Base-by-base conservation (phyloP, 2,797 vertebrate species). In the Platalea minor region DNA sequence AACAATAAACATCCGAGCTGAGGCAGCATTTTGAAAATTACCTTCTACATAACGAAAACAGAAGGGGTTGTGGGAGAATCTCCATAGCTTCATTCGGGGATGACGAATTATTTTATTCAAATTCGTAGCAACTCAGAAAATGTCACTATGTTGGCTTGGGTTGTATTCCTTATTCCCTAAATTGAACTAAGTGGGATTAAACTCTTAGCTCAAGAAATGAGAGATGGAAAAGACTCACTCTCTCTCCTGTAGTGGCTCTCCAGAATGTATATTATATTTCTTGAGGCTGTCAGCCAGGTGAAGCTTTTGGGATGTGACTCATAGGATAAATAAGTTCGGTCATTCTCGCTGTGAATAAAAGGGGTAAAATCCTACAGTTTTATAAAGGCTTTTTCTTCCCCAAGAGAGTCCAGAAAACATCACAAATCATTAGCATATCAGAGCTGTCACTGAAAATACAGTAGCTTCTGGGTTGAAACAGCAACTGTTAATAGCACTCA, bases 21-120 rank as follows among this genome's bases (percentile, higher is more conserved):
- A 92, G 89, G 59, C 93, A 97, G 92, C 89, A 17, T 39, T 96
- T 91, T 92, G 76, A 31, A 64, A 65, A 95, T 48, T 81, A 46
- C 89, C 51, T 85, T 68, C 78, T 88, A 26, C 63, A 63, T 56
- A 67, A 83, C 31, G 43, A 76, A 84, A 79, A 17, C 75, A 73
- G 91, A 67, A 91, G 28, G 69, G 24, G 2, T 37, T 91, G 85
- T 60, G 76, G 81, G 60, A 93, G 77, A 82, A 64, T 46, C 74
- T 87, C 86, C 56, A 25, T 39, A 45, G 48, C 74, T 89, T 88
- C 73, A 11, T 69, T 85, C 69, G 79, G 74, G 13, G 3, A 18
- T 73, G 85, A 81, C 25, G 8, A 70, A 76, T 92, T 63, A 59
- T 53, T 93, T 81, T 39, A 28, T 90, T 85, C 63, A 76, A 65